Base-by-base conservation (phyloP, 2,113 vertebrate genomes). In the Irena cyanogastra region DNA sequence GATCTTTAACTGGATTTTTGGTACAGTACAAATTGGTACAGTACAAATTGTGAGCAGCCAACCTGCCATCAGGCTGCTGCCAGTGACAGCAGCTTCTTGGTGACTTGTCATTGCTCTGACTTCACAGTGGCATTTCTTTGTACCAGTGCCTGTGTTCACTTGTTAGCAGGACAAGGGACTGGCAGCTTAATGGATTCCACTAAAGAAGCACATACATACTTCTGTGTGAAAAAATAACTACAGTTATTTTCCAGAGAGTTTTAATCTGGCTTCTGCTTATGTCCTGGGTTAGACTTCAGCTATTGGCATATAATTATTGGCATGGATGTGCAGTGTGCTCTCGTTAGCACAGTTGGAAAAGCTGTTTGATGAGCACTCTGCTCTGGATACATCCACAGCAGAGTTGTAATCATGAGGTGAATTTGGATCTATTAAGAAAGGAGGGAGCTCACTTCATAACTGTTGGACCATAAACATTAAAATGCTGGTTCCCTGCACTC, bases 341-440 rank as follows among this genome's bases (percentile, higher is more conserved):
- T 66, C 1, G 1, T 44, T 53, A 28, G 56, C 64, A 10, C 33
- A 11, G 50, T 27, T 68, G 42, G 81, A 22, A 84, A 83, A 63
- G 28, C 24, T 31, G 50, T 61, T 56, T 41, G 86, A 65, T 66
- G 41, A 70, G 42, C 71, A 65, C 17, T 70, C 10, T 50, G 49
- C 33, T 64, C 35, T 82, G 70, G 47, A 50, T 85, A 56, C 4
- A 18, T 3, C 21, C 15, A n/a, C 61, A 87, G 33, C 27, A 16
- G 4, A 12, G 37, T 44, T 0, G 0, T 22, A 18, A 41, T 50
- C 27, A 3, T 0, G 1, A 68, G 31, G 47, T 74, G n/a, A 42
- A 42, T 56, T 16, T 11, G 11, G 45, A 35, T 56, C 42, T 61
- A 9, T 22, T 56, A n/a, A 77, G 78, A 72, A 85, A 33, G 53